These are phyloP conservation scores for Sogatella furcifera DNA, from an alignment of 1,140 invertebrate genomes.

Conservation along the genomic window DNA sequence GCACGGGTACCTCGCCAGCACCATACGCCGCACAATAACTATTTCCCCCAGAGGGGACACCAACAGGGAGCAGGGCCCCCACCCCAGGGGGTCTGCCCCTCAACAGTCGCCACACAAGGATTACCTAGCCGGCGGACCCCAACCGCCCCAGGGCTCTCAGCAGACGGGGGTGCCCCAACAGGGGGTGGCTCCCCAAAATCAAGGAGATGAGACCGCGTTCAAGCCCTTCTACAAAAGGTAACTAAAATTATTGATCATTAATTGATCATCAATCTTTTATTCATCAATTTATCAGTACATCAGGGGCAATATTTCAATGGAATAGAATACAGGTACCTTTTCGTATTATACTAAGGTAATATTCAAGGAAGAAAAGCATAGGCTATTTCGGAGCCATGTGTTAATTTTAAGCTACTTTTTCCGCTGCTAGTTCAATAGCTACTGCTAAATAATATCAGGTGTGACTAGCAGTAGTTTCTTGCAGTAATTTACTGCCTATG, in stretches of 20 bases:
- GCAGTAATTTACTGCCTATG: too few relatives aligned
- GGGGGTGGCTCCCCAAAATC: constrained; percentile 37
- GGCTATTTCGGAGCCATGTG: too few relatives aligned
- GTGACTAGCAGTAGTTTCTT: too few relatives aligned
- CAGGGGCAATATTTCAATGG: too few relatives aligned
- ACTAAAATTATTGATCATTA: constrained; percentile 23
- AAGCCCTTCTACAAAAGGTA: constrained; percentile 84
- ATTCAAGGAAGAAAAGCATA: too few relatives aligned
- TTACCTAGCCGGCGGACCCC: constrained; percentile 13
- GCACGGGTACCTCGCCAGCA: constrained; percentile 3
- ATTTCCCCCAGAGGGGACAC: constrained; percentile 9
- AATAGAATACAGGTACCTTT: too few relatives aligned
- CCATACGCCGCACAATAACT: neutral
- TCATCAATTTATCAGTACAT: too few relatives aligned
- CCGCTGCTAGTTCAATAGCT: too few relatives aligned
- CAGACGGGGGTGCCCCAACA: constrained; percentile 8
- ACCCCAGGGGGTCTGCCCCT: neutral
- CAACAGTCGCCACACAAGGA: constrained; percentile 7
- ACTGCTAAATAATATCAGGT: too few relatives aligned
- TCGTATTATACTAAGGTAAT: too few relatives aligned
- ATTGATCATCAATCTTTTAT: too few relatives aligned
- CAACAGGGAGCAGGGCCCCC: neutral
- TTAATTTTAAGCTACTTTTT: too few relatives aligned
- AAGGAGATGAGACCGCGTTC: constrained; percentile 49
- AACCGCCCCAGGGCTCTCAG: constrained; percentile 2